Evolutionary conservation across 2,113 vertebrate species (phyloP).

Genomic region (Pao palembangensis): DNA sequence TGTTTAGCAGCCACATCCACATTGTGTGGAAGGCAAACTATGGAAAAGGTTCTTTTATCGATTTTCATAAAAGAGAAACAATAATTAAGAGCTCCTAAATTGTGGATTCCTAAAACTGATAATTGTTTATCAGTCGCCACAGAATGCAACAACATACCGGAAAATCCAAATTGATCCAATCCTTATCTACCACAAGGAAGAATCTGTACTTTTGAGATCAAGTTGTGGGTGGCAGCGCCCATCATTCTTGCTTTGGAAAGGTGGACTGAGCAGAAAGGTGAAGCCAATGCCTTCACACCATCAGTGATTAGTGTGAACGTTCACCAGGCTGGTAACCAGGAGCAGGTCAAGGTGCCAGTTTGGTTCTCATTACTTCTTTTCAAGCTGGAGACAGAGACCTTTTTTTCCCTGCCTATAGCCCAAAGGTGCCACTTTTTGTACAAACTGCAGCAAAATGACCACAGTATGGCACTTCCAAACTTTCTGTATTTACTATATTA

Average conservation of each 20-base stretch:
- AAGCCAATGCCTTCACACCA: conserved; percentile 69
- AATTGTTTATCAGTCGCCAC: no score
- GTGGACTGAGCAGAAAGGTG: conserved; percentile 48
- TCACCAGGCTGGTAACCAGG: conserved; percentile 45
- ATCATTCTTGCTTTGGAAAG: conserved; percentile 63
- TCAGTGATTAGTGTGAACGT: conserved; percentile 72
- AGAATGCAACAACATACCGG: no score
- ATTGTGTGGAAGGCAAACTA: no score
- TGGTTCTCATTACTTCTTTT: conserved; percentile 65
- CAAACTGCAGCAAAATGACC: conserved; percentile 15
- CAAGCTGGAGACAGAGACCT: conserved; percentile 8
- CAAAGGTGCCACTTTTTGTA: conserved; percentile 5
- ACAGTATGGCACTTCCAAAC: conserved; percentile 35
- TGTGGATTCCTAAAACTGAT: no score
- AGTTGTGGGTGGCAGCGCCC: conserved; percentile 45
- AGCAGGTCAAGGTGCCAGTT: conserved; percentile 48
- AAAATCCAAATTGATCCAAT: no score
- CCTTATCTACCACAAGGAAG: no score
- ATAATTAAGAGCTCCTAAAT: no score
- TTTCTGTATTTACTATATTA: no score
- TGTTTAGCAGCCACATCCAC: no score
- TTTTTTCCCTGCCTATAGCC: conserved; percentile 5
- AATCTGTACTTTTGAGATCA: conserved; percentile 8
- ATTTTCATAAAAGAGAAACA: no score
- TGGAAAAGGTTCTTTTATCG: no score